phyloP scores from a whole-genome alignment of 2,113 vertebrate genomes.

The Tyto alba region DNA sequence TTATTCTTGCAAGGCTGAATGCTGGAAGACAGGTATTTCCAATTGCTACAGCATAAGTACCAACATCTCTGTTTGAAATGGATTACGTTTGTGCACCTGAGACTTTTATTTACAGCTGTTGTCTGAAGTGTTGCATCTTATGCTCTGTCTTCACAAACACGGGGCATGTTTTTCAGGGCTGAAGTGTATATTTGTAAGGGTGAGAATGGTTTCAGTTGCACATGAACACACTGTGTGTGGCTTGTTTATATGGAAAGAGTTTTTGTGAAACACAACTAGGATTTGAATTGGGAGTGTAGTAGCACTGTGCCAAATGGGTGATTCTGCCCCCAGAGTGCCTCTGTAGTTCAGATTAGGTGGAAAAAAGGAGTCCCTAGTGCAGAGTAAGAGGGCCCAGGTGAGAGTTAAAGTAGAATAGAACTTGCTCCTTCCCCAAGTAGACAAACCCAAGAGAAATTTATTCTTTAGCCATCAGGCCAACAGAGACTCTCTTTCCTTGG shows the following conservation, averaged over 20 bases:
- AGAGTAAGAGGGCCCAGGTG: background rate
- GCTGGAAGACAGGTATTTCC: constrained; percentile 53
- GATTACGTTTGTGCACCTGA: constrained; percentile 9
- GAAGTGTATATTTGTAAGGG: background rate
- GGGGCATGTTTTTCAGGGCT: background rate
- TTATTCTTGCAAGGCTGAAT: background rate
- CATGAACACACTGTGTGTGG: background rate
- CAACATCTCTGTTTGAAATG: constrained; percentile 25
- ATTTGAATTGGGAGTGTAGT: background rate
- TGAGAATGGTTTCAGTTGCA: background rate
- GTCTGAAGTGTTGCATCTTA: background rate
- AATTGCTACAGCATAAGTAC: background rate
- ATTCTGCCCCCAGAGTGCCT: background rate
- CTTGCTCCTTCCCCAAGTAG: background rate
- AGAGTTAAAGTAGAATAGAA: background rate
- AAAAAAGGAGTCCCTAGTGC: background rate
- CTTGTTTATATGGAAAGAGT: background rate
- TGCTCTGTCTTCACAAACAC: background rate
- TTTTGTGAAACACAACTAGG: background rate
- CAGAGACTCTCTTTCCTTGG: background rate
- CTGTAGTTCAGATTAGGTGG: background rate
- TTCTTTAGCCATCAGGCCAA: background rate
- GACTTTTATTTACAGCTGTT: constrained; percentile 37
- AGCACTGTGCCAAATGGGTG: background rate
- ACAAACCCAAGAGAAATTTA: background rate